A percentile compares a stretch with the other conserved stretches of the same genome.
phyloP scores from a whole-genome alignment of 2,113 vertebrate genomes.

The Toxotes chatareus region DNA sequence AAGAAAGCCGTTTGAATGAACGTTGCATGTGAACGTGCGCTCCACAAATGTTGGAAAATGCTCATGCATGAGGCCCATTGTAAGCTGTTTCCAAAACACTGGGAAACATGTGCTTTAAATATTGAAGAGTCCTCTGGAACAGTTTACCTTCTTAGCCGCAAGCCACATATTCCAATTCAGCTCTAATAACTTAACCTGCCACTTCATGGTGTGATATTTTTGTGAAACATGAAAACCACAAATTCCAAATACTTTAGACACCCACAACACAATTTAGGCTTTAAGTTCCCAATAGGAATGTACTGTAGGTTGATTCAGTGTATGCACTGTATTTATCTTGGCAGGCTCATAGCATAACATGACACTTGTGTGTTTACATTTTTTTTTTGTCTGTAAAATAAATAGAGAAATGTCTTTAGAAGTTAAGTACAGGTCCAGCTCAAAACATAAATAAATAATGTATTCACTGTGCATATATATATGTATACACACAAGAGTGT shows the following conservation, averaged over 20 bases:
- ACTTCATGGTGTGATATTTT: slow-evolving; percentile 61
- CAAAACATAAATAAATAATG: slow-evolving; percentile 11
- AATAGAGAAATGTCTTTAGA: background rate
- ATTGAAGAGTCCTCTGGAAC: slow-evolving; percentile 64
- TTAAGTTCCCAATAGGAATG: slow-evolving; percentile 31
- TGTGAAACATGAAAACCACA: slow-evolving; percentile 56
- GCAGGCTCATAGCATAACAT: slow-evolving; percentile 20
- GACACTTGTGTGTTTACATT: background rate
- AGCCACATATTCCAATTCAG: slow-evolving; percentile 60
- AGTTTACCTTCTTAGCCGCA: slow-evolving; percentile 53
- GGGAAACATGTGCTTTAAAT: slow-evolving; percentile 70
- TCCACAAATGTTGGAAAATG: slow-evolving; percentile 39
- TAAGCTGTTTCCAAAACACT: slow-evolving; percentile 72
- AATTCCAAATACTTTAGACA: slow-evolving; percentile 51
- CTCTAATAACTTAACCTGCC: slow-evolving; percentile 68
- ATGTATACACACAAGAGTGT: background rate
- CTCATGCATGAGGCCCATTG: slow-evolving; percentile 49
- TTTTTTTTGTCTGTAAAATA: background rate
- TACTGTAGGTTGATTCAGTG: background rate
- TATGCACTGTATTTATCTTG: slow-evolving; percentile 13
- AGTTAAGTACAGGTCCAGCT: slow-evolving; percentile 7
- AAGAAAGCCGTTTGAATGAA: slow-evolving; percentile 36
- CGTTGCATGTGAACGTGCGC: slow-evolving; percentile 39
- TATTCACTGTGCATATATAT: background rate
- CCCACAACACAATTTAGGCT: slow-evolving; percentile 33